Evolutionary conservation across 2,888 invertebrate species (phyloP).

Genomic region (Calliphora vomitoria): DNA sequence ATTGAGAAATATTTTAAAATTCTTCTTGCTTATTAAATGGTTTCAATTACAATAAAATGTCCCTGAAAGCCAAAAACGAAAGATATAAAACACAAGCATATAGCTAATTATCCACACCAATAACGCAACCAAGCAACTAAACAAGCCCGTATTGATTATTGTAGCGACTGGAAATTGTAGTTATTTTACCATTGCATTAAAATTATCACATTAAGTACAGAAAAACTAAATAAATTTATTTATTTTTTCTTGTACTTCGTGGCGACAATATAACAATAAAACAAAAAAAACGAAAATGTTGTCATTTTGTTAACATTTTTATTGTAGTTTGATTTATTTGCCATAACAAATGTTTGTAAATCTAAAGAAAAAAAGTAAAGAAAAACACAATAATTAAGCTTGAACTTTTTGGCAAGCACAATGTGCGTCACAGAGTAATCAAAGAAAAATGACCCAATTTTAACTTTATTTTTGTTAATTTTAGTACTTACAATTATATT

Average conservation of each 20-base stretch:
- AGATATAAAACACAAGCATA: constrained; percentile 62
- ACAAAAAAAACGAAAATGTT: constrained; percentile 19
- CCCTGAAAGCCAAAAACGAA: constrained; percentile 60
- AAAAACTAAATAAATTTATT: constrained; percentile 13
- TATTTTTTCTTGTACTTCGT: constrained; percentile 21
- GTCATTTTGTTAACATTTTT: constrained; percentile 10
- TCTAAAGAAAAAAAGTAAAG: constrained; percentile 1
- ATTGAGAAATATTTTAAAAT: constrained; percentile 54
- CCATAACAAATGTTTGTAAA: constrained; percentile 12
- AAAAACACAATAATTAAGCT: constrained; percentile 46
- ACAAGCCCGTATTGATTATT: constrained; percentile 33
- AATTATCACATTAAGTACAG: constrained; percentile 16
- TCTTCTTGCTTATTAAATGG: constrained; percentile 42
- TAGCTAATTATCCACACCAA: constrained; percentile 39
- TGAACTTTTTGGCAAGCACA: constrained; percentile 62
- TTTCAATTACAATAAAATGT: constrained; percentile 15
- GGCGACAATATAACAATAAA: constrained; percentile 39
- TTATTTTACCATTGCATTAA: constrained; percentile 35
- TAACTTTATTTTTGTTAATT: constrained; percentile 9
- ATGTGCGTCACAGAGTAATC: constrained; percentile 14
- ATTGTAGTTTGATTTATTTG: constrained; percentile 20
- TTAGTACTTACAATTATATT: constrained; percentile 17
- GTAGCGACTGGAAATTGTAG: constrained; percentile 6
- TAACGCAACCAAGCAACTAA: constrained; percentile 16
- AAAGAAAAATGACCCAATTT: constrained; percentile 55